A percentile compares a stretch with the other conserved stretches of the same genome.
phyloP scores from a whole-genome alignment of 2,797 vertebrate species.

The Chelonia mydas region DNA sequence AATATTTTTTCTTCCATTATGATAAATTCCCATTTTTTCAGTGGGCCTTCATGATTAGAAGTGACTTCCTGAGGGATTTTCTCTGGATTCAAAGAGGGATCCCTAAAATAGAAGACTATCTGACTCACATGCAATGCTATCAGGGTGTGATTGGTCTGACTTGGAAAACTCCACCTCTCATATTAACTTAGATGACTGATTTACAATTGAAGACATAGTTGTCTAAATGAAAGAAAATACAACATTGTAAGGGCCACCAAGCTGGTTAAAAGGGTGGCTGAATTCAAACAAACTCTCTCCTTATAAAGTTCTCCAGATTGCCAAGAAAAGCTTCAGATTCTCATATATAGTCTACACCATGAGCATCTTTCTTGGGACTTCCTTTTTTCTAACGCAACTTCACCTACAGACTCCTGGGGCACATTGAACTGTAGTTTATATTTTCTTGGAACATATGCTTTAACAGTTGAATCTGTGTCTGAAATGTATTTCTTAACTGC shows the following conservation, averaged over 20 bases:
- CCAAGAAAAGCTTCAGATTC: slow-evolving; percentile 21
- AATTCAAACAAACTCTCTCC: slow-evolving; percentile 30
- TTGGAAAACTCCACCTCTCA: slow-evolving; percentile 69
- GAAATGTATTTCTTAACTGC: background rate
- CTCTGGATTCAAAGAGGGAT: slow-evolving; percentile 71
- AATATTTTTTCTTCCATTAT: slow-evolving; percentile 64
- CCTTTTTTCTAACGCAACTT: slow-evolving; percentile 29
- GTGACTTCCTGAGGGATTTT: slow-evolving; percentile 79
- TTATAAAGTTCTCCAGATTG: slow-evolving; percentile 23
- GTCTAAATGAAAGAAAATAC: slow-evolving; percentile 57
- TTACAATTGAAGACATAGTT: slow-evolving; percentile 60
- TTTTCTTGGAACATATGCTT: background rate
- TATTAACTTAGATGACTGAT: slow-evolving; percentile 70
- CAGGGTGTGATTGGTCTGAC: slow-evolving; percentile 71
- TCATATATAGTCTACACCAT: background rate
- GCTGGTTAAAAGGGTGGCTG: slow-evolving; percentile 54
- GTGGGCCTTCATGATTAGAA: slow-evolving; percentile 51
- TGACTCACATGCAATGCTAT: slow-evolving; percentile 71
- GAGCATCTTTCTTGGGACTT: background rate
- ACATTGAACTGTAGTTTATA: background rate
- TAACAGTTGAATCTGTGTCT: background rate
- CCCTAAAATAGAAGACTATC: slow-evolving; percentile 74
- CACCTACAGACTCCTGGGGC: background rate
- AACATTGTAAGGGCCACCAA: slow-evolving; percentile 26
- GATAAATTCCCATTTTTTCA: slow-evolving; percentile 56